Base-by-base conservation (phyloP, 2,797 vertebrate species). In the Babyrousa celebensis region DNA sequence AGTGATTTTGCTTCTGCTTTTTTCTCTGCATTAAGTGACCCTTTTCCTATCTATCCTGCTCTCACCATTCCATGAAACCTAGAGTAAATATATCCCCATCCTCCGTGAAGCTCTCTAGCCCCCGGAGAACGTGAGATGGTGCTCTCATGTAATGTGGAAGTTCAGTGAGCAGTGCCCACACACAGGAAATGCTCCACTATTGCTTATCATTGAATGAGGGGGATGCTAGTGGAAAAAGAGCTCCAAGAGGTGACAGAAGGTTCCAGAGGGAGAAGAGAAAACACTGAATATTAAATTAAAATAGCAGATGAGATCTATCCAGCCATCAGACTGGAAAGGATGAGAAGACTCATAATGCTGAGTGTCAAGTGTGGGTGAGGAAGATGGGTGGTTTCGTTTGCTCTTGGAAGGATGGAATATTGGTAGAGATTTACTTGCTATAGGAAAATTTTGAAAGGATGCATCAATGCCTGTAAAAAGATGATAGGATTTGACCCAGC, bases 381-480 rank as follows among this genome's bases (percentile, higher is more conserved):
- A 56, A 62, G 67, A 40, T 0, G 1, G 43, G 29, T 12, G 12
- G n/a, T 11, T 75, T 58, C 52, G 12, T 10, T 93, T 36, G 32
- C 70, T 82, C 12, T 54, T 82, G 6, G 56, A 27, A 90, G 15
- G n/a, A 20, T 68, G 32, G 29, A 18, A 40, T 54, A 16, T 17
- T 54, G 85, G n/a, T 20, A 6, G 71, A 83, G 36, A 89, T 27
- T 62, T 52, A 40, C 32, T 67, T 56, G 48, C 17, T 40, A 27
- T n/a, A 58, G 72, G 88, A 36, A 36, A 40, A 83, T 78, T 82
- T 56, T 85, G 72, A 87, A 68, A 56, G 60, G 27, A 48, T 67
- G 29, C 32, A 20, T 85, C 65, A 84, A 83, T 89, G 20, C 14
- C n/a, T 94, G 88, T 85, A 36, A 85, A 92, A 97, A 77, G 56